Evolutionary conservation across 2,888 invertebrate genomes (phyloP), one percentile per base, ranked within the genome.

Genomic region (Torymus texanus): DNA sequence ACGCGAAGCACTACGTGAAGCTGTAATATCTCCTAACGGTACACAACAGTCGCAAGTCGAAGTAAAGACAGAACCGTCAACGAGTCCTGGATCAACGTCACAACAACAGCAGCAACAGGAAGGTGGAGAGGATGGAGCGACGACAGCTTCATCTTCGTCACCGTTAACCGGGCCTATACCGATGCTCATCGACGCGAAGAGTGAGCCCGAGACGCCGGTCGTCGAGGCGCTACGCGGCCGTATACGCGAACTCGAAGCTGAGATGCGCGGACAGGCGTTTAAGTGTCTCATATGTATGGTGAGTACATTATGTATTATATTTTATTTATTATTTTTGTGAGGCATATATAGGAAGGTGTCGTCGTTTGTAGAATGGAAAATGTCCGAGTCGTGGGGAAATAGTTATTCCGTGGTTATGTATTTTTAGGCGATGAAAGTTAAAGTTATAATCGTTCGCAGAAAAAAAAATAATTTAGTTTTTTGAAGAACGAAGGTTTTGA

Each of bases 241-340:
- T 84, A 94, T 97, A 71, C 93, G 94, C 67, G 95, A 96, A 82
- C 92, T 96, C 84, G 97, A 97, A 88, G 92, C 90, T 79, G 91
- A 91, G 82, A 89, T 90, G 83, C 91, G 92, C 76, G 91, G 92
- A 79, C 91, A 92, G 85, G 94, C 95, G 90, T 94, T 94, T 82
- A 97, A 97, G 90, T 97, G 97, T 91, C 92, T 97, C 72, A 97
- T 97, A 83, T 97, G 97, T 88, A 94, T 97, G 92, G 93, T 93
- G 84, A 88, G 90, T 87, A 68, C 1, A 21, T 21, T 21, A 21
- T 8, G 8, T 8, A 8, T 21, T n/a, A 29, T 29, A 3, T 29
- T 3, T 29, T 29, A 1, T 41, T 41, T 41, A 1, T 41, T 41
- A 8, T 41, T 29, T 29, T 29, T 29, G 29, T 29, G 24, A 24